A percentile compares a stretch with the other conserved stretches of the same genome.
These are phyloP conservation scores for Chascanopsetta lugubris DNA, from an alignment of 2,113 vertebrate genomes.

Conservation along the genomic window DNA sequence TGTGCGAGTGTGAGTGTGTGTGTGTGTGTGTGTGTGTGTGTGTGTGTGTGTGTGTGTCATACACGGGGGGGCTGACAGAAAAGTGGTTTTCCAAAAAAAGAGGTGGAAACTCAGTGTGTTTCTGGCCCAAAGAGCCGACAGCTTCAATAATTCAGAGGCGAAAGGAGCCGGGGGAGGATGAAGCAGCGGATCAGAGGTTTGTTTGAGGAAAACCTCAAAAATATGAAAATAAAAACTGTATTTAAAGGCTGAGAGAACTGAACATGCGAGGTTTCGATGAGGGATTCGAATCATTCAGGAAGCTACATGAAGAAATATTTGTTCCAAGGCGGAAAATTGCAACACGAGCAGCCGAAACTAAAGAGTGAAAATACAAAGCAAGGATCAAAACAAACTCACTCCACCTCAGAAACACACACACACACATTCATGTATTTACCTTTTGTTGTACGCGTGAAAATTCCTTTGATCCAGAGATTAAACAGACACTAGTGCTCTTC, in stretches of 20 bases:
- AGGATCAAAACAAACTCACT: no score
- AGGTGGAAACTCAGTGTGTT: background rate
- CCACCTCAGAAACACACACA: no score
- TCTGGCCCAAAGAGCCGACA: conserved; percentile 23
- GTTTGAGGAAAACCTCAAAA: background rate
- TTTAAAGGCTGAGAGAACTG: background rate
- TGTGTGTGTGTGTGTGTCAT: conserved; percentile 21
- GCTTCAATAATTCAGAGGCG: conserved; percentile 51
- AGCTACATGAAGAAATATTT: no score
- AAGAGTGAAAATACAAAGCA: no score
- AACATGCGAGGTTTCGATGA: background rate
- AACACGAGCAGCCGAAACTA: no score
- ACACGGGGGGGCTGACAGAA: background rate
- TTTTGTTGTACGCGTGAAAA: no score
- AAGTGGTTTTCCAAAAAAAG: background rate
- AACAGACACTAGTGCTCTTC: no score
- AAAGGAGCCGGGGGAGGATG: conserved; percentile 29
- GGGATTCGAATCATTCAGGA: no score
- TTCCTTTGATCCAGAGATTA: no score
- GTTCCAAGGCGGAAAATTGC: no score
- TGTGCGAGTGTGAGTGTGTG: conserved; percentile 26
- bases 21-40: conserved; percentile 15
- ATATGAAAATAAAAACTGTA: background rate
- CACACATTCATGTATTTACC: no score
- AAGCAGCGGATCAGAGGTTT: background rate